Evolutionary conservation across 2,113 vertebrate species (phyloP).

Genomic region (Seriola quinqueradiata): DNA sequence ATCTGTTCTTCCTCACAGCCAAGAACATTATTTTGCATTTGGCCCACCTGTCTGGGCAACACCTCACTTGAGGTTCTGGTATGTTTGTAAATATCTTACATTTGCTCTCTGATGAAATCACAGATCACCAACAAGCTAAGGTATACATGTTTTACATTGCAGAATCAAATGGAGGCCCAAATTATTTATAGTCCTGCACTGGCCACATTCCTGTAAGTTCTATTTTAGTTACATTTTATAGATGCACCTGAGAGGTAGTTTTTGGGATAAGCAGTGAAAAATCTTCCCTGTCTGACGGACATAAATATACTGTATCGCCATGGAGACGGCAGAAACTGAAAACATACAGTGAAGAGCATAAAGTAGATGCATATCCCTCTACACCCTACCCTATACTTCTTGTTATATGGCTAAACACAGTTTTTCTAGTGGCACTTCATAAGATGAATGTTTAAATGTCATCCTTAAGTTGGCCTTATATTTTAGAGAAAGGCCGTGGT

Average conservation of each 20-base stretch:
- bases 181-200: constrained; percentile 8
- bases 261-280: not conserved
- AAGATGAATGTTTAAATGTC: constrained; percentile 7
- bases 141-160: not conserved
- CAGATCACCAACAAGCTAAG: not conserved
- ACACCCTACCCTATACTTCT: not conserved
- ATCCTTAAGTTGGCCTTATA: not conserved
- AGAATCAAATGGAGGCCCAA: not conserved
- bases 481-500: constrained; percentile 16
- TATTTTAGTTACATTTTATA: constrained; percentile 1
- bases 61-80: constrained; percentile 8
- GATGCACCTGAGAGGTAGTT: not conserved
- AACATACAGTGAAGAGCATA: not conserved
- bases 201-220: not conserved
- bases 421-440: not conserved
- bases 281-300: not conserved
- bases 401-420: not conserved
- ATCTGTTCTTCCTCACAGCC: constrained; percentile 3
- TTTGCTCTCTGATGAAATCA: constrained; percentile 11
- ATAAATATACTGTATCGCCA: not conserved
- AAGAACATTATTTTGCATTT: constrained; percentile 11
- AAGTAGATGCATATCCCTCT: not conserved
- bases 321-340: not conserved
- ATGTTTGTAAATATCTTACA: constrained; percentile 13
- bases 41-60: not conserved